These are phyloP conservation scores for Pelecanoides urinatrix DNA, from an alignment of 2,113 vertebrate genomes.

Conservation along the genomic window DNA sequence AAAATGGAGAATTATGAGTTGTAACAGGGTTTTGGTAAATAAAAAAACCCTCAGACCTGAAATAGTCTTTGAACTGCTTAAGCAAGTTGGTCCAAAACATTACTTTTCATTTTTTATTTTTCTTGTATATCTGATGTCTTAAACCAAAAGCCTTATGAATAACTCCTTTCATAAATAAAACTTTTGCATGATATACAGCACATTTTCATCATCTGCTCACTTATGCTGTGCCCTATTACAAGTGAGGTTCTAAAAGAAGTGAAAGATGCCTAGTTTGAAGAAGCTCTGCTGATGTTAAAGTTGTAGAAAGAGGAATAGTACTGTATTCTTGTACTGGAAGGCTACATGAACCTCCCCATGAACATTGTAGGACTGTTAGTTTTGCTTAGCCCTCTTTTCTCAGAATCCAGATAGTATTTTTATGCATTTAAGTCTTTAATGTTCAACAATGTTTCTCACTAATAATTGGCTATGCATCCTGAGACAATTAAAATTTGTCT, in stretches of 20 bases:
- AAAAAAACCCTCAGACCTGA: not conserved
- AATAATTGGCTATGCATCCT: not conserved
- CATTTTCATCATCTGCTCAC: not conserved
- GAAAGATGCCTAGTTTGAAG: not conserved
- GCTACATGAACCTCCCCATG: not conserved
- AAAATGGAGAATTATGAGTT: not conserved
- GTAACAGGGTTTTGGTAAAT: not conserved
- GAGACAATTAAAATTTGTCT: conserved; percentile 13
- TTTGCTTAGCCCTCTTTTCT: not conserved
- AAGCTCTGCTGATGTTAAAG: not conserved
- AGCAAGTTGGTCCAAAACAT: not conserved
- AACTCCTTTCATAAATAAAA: not conserved
- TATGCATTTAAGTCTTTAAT: not conserved
- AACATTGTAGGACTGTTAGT: not conserved
- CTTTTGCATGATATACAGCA: not conserved
- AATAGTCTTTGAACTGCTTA: not conserved
- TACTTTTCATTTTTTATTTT: not conserved
- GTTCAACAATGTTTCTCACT: not conserved
- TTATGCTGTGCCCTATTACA: not conserved
- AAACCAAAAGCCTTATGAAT: not conserved
- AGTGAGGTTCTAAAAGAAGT: not conserved
- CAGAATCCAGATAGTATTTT: not conserved
- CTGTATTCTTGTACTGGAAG: not conserved
- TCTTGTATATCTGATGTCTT: not conserved
- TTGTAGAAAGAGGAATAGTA: not conserved